Conservation (phyloP, 2,113 vertebrate species). For the Eurypyga helias region DNA sequence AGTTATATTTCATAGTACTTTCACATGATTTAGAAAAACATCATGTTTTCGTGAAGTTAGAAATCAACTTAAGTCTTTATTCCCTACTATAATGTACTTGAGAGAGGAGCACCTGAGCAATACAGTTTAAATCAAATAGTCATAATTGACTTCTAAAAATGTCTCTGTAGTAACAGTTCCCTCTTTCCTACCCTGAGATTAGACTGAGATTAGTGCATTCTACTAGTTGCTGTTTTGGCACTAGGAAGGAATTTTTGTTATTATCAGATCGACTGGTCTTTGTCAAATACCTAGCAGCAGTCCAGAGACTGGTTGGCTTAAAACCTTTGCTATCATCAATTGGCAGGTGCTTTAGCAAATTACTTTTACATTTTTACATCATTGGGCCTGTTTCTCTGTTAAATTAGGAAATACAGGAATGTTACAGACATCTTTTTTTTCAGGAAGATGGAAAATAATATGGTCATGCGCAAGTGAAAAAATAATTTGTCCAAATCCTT, state of each 20-base stretch:
- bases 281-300: not conserved
- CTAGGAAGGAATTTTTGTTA: not conserved
- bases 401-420: not conserved
- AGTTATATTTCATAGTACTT: not conserved
- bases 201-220: accelerated
- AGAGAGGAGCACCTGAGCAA: not conserved
- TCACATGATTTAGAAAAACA: not conserved
- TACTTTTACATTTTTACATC: not conserved
- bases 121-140: not conserved
- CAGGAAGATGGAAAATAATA: not conserved
- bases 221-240: not conserved
- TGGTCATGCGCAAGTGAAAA: not conserved
- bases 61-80: not conserved
- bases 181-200: not conserved
- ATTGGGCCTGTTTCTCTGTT: not conserved
- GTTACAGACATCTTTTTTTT: not conserved
- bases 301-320: not conserved
- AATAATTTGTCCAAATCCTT: not conserved
- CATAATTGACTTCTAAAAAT: not conserved
- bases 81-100: not conserved
- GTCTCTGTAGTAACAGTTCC: not conserved
- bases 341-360: not conserved
- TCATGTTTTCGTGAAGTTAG: not conserved
- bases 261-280: not conserved
- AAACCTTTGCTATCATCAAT: not conserved